Evolutionary conservation across 2,797 vertebrate species (phyloP), one percentile per base, ranked within the genome.

Genomic region (Sebastes taczanowskii): DNA sequence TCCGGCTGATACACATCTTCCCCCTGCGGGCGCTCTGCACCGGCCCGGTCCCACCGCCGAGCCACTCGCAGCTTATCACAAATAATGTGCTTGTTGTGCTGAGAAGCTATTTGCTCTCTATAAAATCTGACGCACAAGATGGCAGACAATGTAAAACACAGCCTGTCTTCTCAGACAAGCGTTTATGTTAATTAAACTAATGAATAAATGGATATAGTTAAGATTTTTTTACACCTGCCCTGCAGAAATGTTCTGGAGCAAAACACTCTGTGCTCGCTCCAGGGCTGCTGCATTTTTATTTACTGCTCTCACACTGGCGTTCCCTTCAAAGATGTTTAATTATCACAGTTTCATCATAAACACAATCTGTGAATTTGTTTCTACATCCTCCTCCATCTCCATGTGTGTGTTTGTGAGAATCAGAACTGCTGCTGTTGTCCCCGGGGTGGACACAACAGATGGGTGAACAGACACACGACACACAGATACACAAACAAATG

Each of bases 391-490:
- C n/a, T 35, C 3, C 20, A 10, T 53, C 20, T 53, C 8, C 8
- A 22, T 53, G 20, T 53, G 20, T 49, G 71, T 14, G 20, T 27
- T 16, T 42, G 34, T 30, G 18, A 35, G 74, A 80, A 78, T 77
- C 22, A 2, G 75, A 74, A 35, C 23, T 73, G 83, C 79, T 82
- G 84, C 72, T 86, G 65, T 75, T 66, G 61, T 88, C 84, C 80
- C 82, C 4, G 32, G 67, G 80, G 82, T 73, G 59, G 74, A 76
- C 58, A 66, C 74, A 90, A 65, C 90, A 90, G 85, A 88, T 89
- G 86, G 87, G 77, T 71, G 84, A 86, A 59, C 56, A 49, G 32
- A 78, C 64, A 82, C 66, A 73, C 69, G 84, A 67, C 11, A 71
- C 56, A 72, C 75, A 67, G 29, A 70, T 23, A 56, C 78, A 75